These are phyloP conservation scores for Anagyrus pseudococci DNA, from an alignment of 2,888 invertebrate species.

Conservation along the genomic window DNA sequence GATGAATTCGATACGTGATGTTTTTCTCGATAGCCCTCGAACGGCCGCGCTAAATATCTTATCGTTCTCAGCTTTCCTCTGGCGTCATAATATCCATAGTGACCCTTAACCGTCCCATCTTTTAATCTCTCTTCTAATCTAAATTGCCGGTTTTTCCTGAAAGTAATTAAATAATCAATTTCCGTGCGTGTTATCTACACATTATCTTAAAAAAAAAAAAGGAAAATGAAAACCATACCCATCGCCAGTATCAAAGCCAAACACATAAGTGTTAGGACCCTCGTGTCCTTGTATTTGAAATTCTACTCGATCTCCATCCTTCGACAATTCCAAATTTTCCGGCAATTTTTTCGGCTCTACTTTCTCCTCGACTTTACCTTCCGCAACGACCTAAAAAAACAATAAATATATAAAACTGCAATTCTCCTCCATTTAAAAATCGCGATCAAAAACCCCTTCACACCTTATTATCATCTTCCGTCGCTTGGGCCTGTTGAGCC, in stretches of 20 bases:
- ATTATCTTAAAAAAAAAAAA: slow-evolving; percentile 26
- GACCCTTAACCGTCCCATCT: slow-evolving; percentile 78
- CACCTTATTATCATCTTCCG: too few relatives aligned
- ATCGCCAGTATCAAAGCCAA: slow-evolving; percentile 84
- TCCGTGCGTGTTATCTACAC: too few relatives aligned
- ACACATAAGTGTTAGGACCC: slow-evolving; percentile 83
- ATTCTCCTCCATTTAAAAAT: too few relatives aligned
- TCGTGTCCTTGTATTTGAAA: slow-evolving; percentile 85
- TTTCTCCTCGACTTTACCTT: slow-evolving; percentile 17
- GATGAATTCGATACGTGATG: slow-evolving; percentile 48
- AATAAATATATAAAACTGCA: background rate
- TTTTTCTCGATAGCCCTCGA: slow-evolving; percentile 70
- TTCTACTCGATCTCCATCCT: slow-evolving; percentile 67
- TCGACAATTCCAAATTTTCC: slow-evolving; percentile 38
- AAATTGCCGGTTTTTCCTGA: slow-evolving; percentile 80
- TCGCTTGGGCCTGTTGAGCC: background rate
- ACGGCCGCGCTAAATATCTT: slow-evolving; percentile 77
- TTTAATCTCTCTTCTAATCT: slow-evolving; percentile 80
- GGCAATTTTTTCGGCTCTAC: slow-evolving; percentile 11
- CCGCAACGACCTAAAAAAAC: slow-evolving; percentile 14
- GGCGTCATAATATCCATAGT: slow-evolving; percentile 82
- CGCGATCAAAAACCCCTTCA: background rate
- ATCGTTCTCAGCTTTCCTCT: slow-evolving; percentile 78
- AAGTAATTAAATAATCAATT: too few relatives aligned
- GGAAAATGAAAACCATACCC: slow-evolving; percentile 67